phyloP scores from a whole-genome alignment of 2,797 vertebrate species.

The Apodemus agrarius region DNA sequence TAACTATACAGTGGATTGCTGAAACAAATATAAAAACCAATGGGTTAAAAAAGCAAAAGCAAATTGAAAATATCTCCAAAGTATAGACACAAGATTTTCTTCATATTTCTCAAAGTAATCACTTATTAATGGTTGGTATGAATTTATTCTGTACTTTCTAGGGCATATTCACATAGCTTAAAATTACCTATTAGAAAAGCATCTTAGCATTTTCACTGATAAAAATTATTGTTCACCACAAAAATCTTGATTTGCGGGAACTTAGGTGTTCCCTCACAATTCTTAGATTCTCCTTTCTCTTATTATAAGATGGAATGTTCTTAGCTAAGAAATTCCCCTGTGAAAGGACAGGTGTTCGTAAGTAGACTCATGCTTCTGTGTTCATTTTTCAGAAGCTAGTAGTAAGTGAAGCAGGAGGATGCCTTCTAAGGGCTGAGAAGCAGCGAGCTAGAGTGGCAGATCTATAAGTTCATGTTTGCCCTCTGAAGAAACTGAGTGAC shows the following conservation, averaged over 20 bases:
- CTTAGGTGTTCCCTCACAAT: neutral
- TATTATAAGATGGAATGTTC: slow-evolving; percentile 44
- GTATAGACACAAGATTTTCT: slow-evolving; percentile 19
- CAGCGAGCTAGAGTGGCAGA: neutral
- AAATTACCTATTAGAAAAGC: neutral
- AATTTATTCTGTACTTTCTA: slow-evolving; percentile 29
- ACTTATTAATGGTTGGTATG: neutral
- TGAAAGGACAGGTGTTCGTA: slow-evolving; percentile 13
- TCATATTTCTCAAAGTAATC: slow-evolving; percentile 43
- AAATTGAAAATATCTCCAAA: slow-evolving; percentile 23
- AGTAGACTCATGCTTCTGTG: neutral
- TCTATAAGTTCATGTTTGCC: neutral
- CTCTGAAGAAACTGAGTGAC: neutral
- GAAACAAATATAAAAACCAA: slow-evolving; percentile 3
- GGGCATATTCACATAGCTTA: slow-evolving; percentile 29
- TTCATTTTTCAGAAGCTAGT: slow-evolving; percentile 28
- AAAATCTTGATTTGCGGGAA: slow-evolving; percentile 12
- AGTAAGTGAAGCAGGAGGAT: neutral
- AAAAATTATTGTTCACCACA: neutral
- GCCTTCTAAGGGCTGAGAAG: neutral
- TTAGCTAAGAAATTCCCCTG: slow-evolving; percentile 11
- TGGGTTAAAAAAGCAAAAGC: slow-evolving; percentile 43
- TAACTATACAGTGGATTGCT: neutral
- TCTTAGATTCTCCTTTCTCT: slow-evolving; percentile 44
- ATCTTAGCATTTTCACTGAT: slow-evolving; percentile 51